These are phyloP conservation scores for Itoplectis maculator DNA, from an alignment of 2,888 invertebrate genomes.

Conservation along the genomic window DNA sequence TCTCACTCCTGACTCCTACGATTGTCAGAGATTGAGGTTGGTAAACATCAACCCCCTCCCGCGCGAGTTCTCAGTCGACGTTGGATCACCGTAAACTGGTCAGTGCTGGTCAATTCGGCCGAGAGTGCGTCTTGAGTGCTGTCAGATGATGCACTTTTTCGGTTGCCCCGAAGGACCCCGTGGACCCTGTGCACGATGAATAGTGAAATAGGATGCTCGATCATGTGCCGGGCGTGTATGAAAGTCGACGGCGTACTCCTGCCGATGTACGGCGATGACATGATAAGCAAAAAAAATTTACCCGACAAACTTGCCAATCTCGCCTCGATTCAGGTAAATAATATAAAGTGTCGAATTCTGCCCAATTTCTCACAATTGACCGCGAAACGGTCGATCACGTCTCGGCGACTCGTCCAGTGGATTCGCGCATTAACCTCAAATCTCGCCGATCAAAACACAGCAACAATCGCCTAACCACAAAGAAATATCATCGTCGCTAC, in stretches of 20 bases:
- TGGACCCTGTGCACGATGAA: constrained; percentile 41
- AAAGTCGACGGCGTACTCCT: constrained; percentile 78
- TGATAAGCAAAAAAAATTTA: constrained; percentile 76
- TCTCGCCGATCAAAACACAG: too few relatives aligned
- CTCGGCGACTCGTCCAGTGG: not conserved
- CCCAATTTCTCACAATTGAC: not conserved
- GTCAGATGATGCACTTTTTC: constrained; percentile 11
- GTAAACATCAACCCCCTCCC: not conserved
- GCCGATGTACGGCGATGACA: constrained; percentile 79
- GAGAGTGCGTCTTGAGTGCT: not conserved
- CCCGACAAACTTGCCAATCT: constrained; percentile 80
- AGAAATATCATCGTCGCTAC: not conserved
- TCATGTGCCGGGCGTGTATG: constrained; percentile 83
- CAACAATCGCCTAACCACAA: not conserved
- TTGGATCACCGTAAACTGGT: not conserved
- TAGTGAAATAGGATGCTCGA: constrained; percentile 75
- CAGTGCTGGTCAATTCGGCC: constrained; percentile 1
- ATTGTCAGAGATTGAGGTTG: constrained; percentile 3
- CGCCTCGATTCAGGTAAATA: constrained; percentile 76
- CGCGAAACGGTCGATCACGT: not conserved
- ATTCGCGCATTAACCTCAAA: not conserved
- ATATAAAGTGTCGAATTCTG: not conserved
- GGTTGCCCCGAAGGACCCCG: not conserved
- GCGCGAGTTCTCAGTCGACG: not conserved
- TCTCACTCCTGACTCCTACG: not conserved